Base-by-base conservation (phyloP, 2,113 vertebrate genomes). In the Eptesicus fuscus region DNA sequence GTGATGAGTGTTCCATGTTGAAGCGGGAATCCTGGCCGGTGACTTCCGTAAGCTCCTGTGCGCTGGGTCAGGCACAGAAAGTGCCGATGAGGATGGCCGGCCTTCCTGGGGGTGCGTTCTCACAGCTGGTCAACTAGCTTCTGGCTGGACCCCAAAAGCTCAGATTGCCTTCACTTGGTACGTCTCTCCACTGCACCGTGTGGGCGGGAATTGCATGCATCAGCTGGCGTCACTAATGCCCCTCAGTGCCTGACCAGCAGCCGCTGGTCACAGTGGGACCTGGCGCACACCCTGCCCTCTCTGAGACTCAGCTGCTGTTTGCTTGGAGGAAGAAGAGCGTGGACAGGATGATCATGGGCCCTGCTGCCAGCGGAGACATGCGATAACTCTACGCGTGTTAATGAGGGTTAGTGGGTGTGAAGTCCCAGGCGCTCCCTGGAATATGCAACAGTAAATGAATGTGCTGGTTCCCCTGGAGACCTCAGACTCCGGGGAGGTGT, bases 191-290 rank as follows among this genome's bases (percentile, higher is more conserved):
- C 37, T 16, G n/a, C 25, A 12, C 2, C 51, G 35, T 9, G 1
- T 32, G 53, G 10, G 47, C 1, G 35, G 85, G 32, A 5, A 23
- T 1, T 4, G 37, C 1, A 53, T 13, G n/a, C 12, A 4, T 8
- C 2, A 1, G 11, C 0, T 0, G 17, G 70, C 2, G 12, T 51
- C 74, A 1, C 30, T 2, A 49, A 9, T 0, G 10, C 2, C 47
- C 18, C 12, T 25, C 25, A 2, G 2, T 0, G 10, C 28, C 9
- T 22, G 37, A 2, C 4, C 1, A 40, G 13, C 59, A 28, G 59
- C 25, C 0, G 10, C 59, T 61, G 59, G 59, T 5, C 59, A 25
- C 25, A 56, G 9, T 56, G 53, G 22, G 53, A 22, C 53, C 20
- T 56, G 53, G 53, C 8, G 8, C 53, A 56, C 53, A 56, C 22